Evolutionary conservation across 2,888 invertebrate genomes (phyloP).

Genomic region (Clepsis dumicolana): DNA sequence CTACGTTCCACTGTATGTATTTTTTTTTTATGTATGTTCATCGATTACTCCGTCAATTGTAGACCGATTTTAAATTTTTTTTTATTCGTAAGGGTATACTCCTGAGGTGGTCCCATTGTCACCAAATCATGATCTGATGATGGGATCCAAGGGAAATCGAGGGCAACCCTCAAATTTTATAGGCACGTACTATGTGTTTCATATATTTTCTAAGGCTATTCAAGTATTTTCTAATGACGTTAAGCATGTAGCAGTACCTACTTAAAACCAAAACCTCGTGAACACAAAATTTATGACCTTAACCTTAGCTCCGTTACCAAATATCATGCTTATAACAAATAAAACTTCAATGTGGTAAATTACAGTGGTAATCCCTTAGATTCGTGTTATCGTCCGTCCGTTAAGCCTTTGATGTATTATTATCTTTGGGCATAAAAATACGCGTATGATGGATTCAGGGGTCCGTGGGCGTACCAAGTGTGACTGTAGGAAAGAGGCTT

Average conservation of each 20-base stretch:
- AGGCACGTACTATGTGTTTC: too few species aligned
- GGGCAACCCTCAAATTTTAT: too few species aligned
- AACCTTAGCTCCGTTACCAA: conserved; percentile 21
- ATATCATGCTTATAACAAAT: conserved; percentile 43
- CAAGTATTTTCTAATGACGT: too few species aligned
- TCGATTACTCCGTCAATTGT: too few species aligned
- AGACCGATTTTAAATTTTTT: too few species aligned
- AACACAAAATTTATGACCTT: conserved; percentile 11
- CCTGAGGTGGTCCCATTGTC: too few species aligned
- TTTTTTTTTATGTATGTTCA: too few species aligned
- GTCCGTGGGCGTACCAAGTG: conserved; percentile 15
- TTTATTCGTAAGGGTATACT: too few species aligned
- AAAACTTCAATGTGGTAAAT: conserved; percentile 35
- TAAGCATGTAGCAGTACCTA: background rate
- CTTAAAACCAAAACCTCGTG: conserved; percentile 21
- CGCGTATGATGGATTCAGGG: conserved; percentile 40
- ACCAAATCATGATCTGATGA: too few species aligned
- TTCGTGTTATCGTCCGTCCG: conserved; percentile 35
- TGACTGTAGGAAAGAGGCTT: background rate
- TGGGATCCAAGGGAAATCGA: too few species aligned
- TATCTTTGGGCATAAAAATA: conserved; percentile 42
- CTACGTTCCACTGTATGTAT: too few species aligned
- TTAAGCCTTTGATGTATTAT: conserved; percentile 44
- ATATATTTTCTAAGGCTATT: too few species aligned
- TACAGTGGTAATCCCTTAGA: conserved; percentile 37